Conservation (phyloP, 1,140 invertebrate genomes). For the Heliconius nattereri region DNA sequence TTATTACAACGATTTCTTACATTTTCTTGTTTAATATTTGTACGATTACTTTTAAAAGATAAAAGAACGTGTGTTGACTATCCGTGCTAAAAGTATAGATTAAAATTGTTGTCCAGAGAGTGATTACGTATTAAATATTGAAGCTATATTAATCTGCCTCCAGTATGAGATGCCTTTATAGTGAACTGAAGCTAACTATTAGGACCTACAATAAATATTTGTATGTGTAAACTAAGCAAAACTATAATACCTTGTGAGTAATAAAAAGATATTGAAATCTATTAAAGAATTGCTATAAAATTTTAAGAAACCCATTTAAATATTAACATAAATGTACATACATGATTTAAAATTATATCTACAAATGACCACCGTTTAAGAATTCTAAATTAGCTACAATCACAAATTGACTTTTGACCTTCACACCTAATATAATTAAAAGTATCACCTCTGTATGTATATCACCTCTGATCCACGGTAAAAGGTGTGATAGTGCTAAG, state of each 20-base stretch:
- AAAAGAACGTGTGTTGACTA: neutral
- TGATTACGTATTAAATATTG: neutral
- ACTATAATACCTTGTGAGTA: no score
- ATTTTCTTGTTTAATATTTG: neutral
- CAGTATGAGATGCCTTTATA: neutral
- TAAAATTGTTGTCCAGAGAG: neutral
- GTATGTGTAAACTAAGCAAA: no score
- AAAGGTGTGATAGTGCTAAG: slow-evolving; percentile 27
- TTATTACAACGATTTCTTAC: no score
- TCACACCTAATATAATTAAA: neutral
- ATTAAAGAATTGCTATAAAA: no score
- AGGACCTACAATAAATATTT: no score
- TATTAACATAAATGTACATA: no score
- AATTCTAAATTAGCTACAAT: neutral
- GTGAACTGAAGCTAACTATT: no score
- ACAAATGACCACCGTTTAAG: neutral
- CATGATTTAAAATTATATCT: neutral
- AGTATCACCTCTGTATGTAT: neutral
- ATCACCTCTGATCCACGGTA: slow-evolving; percentile 4
- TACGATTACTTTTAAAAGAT: no score
- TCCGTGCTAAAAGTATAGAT: neutral
- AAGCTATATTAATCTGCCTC: neutral
- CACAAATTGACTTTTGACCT: slow-evolving; percentile 19
- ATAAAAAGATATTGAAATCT: no score
- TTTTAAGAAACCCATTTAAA: no score